These are phyloP conservation scores for Teleogryllus oceanicus DNA, from an alignment of 2,888 invertebrate genomes.

Conservation along the genomic window DNA sequence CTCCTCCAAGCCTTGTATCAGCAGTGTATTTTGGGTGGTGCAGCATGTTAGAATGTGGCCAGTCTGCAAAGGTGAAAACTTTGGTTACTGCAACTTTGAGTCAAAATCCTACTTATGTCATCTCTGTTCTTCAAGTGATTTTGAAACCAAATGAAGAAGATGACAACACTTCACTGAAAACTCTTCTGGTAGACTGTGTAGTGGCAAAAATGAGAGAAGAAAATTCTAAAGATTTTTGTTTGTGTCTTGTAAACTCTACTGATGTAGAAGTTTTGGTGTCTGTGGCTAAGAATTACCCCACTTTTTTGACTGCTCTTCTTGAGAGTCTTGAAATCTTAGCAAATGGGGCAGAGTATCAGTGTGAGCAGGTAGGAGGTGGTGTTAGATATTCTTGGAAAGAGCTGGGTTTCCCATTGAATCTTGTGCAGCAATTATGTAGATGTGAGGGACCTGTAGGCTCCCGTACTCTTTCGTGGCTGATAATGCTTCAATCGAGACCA, in stretches of 20 bases:
- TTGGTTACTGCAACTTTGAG: neutral
- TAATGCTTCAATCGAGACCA: conserved; percentile 20
- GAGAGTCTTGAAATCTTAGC: conserved; percentile 44
- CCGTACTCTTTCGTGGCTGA: conserved; percentile 1
- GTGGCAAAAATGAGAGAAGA: conserved; percentile 45
- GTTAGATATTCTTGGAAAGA: neutral
- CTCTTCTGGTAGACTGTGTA: conserved; percentile 43
- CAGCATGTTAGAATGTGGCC: neutral
- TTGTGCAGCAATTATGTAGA: conserved; percentile 35
- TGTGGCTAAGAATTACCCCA: conserved; percentile 44
- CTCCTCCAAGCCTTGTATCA: neutral
- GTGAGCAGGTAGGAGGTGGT: conserved; percentile 45
- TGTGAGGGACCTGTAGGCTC: conserved; percentile 42
- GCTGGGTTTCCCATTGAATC: neutral
- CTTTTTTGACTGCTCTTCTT: conserved; percentile 48
- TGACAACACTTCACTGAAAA: conserved; percentile 40
- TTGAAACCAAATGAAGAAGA: conserved; percentile 37
- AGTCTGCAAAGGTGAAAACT: neutral
- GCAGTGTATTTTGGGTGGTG: neutral
- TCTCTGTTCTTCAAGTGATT: neutral
- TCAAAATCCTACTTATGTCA: neutral
- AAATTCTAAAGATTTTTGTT: conserved; percentile 47
- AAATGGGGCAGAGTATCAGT: conserved; percentile 40
- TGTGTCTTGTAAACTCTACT: conserved; percentile 42
- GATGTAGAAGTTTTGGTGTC: conserved; percentile 43